Evolutionary conservation across 2,888 invertebrate species (phyloP).

Genomic region (Lycaena phlaeas): DNA sequence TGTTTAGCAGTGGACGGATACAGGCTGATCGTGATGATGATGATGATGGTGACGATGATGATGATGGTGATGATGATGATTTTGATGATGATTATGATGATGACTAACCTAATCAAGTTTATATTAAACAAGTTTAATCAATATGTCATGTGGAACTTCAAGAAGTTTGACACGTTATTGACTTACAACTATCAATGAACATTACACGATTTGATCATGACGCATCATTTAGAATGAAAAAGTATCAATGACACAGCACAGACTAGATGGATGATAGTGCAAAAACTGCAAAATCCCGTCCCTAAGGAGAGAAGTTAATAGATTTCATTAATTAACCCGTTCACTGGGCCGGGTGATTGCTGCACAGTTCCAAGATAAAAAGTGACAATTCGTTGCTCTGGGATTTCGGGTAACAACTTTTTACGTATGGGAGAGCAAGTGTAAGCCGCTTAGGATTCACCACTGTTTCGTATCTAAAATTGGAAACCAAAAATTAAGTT

Average conservation of each 20-base stretch:
- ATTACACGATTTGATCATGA: no score
- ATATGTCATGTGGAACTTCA: no score
- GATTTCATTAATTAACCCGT: constrained; percentile 73
- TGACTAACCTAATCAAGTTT: no score
- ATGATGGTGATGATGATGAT: no score
- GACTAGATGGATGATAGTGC: constrained; percentile 46
- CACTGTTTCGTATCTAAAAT: constrained; percentile 20
- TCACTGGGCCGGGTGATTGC: constrained; percentile 69
- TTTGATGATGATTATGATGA: no score
- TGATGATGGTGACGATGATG: no score
- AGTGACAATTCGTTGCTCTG: constrained; percentile 49
- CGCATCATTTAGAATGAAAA: no score
- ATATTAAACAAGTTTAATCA: no score
- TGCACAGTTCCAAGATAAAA: constrained; percentile 48
- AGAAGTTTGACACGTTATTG: no score
- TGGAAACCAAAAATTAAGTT: background rate
- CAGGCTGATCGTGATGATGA: no score
- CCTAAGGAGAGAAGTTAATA: constrained; percentile 64
- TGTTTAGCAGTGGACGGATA: no score
- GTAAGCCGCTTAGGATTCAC: constrained; percentile 28
- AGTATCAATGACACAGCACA: constrained; percentile 30
- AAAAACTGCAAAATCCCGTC: constrained; percentile 47
- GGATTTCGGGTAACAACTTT: constrained; percentile 44
- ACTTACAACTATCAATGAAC: no score
- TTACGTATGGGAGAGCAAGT: constrained; percentile 32